phyloP scores from a whole-genome alignment of 2,888 invertebrate species.

The Altica lythri region DNA sequence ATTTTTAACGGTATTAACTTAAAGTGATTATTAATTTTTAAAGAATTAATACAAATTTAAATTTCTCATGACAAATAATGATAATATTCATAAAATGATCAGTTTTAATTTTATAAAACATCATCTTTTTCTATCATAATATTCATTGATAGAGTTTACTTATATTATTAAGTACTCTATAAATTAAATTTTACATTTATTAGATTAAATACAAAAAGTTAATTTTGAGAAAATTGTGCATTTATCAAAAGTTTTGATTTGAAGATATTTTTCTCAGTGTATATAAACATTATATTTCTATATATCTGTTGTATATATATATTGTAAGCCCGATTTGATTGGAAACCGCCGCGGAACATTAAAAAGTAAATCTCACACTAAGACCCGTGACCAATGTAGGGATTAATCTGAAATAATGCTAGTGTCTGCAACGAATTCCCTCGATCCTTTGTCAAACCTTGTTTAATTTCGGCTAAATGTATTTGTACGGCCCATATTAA shows the following conservation, averaged over 20 bases:
- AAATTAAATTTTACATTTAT: no score
- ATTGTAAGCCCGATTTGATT: constrained; percentile 51
- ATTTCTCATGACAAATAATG: no score
- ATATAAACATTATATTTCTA: constrained; percentile 12
- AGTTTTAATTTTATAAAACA: no score
- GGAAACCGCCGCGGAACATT: constrained; percentile 56
- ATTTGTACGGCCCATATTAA: constrained; percentile 12
- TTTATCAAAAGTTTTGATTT: not conserved
- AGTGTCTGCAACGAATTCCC: constrained; percentile 32
- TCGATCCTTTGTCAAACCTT: constrained; percentile 47
- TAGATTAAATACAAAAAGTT: no score
- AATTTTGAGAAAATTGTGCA: no score
- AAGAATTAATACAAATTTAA: no score
- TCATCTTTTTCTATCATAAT: no score
- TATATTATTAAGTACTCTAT: no score
- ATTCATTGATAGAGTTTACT: no score
- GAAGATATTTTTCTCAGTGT: constrained; percentile 13
- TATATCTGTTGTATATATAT: constrained; percentile 21
- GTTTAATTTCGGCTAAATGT: constrained; percentile 52
- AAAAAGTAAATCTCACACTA: constrained; percentile 56
- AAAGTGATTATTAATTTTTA: no score
- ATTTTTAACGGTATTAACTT: no score
- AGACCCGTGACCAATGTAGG: constrained; percentile 56
- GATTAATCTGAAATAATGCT: constrained; percentile 52
- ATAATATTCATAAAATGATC: no score